A percentile compares a stretch with the other conserved stretches of the same genome.
phyloP scores from a whole-genome alignment of 1,140 invertebrate species.

The Bombus huntii region DNA sequence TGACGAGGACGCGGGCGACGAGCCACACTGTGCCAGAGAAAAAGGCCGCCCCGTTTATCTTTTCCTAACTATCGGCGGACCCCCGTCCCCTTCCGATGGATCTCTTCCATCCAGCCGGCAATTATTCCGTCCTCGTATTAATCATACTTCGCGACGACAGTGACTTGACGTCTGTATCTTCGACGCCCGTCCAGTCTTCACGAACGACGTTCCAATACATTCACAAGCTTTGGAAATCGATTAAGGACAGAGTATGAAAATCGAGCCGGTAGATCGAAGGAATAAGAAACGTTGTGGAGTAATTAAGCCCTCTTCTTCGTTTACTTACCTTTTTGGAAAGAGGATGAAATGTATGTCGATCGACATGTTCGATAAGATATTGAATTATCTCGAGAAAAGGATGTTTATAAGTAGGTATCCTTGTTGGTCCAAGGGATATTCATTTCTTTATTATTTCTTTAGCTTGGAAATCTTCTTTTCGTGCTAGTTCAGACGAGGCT shows the following conservation, averaged over 20 bases:
- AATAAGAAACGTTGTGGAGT: background rate
- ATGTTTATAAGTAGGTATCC: background rate
- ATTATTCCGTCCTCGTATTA: conserved; percentile 71
- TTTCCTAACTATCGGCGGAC: conserved; percentile 51
- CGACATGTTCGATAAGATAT: background rate
- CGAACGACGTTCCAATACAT: background rate
- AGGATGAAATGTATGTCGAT: background rate
- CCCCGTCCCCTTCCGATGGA: background rate
- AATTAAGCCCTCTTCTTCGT: background rate
- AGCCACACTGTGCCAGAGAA: conserved; percentile 44
- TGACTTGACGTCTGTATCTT: conserved; percentile 58
- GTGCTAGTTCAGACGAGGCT: too few relatives aligned
- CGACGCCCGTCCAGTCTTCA: background rate
- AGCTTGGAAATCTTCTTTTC: too few relatives aligned
- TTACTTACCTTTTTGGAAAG: background rate
- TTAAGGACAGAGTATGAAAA: background rate
- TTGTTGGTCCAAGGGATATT: background rate
- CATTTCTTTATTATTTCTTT: too few relatives aligned
- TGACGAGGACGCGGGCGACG: conserved; percentile 60
- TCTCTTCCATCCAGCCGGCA: conserved; percentile 47
- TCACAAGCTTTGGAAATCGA: background rate
- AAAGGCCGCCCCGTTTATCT: conserved; percentile 62
- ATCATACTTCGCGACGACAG: conserved; percentile 62
- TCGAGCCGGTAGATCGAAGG: background rate
- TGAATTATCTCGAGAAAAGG: background rate